Base-by-base conservation (phyloP, 1,140 invertebrate genomes). In the Drosophila seguyi region DNA sequence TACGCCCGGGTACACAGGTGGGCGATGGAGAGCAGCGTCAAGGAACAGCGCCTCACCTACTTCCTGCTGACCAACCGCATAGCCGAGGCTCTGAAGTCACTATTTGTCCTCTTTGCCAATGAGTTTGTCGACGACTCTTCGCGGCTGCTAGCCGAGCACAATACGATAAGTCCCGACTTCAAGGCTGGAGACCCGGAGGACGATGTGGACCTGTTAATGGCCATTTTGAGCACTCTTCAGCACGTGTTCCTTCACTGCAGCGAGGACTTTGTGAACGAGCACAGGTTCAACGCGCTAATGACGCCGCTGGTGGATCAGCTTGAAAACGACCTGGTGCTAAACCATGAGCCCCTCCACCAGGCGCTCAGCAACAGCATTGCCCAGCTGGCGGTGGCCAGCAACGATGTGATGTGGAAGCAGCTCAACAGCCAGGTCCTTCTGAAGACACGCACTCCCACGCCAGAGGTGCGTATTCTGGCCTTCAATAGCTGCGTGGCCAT, bases 71-170 rank as follows among this genome's bases (percentile, higher is more conserved):
- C 96, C 45, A 95, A 94, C 56, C 95, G 94, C 25, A 95, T 98
- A 60, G 97, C 97, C 0, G 95, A 97, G 50, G 95, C 95, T 55
- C 92, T 99, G 10, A 97, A 98, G 92, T 96, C 96, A 25, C 93
- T 99, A 0, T 99, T 99, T 92, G 95, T 97, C 2, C 93, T 98
- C 27, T 98, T 99, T 92, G 97, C 97, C 52, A 96, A 96, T 6
- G 96, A 97, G 81, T 96, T 98, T 75, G 93, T 98, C 1, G 95
- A 96, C 81, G 96, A 98, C 90, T 95, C 97, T 1, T 95, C 97
- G 0, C 93, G 95, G 5, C 87, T 97, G 3, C 91, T 99, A 22
- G 93, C 95, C 20, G 91, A 93, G n/a, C 94, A 94, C 60, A 95
- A 95, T 76, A 93, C 91, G 4, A 13, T 93, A 82, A 67, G 94